Conservation (phyloP, 2,113 vertebrate species). For the Pituophis catenifer region DNA sequence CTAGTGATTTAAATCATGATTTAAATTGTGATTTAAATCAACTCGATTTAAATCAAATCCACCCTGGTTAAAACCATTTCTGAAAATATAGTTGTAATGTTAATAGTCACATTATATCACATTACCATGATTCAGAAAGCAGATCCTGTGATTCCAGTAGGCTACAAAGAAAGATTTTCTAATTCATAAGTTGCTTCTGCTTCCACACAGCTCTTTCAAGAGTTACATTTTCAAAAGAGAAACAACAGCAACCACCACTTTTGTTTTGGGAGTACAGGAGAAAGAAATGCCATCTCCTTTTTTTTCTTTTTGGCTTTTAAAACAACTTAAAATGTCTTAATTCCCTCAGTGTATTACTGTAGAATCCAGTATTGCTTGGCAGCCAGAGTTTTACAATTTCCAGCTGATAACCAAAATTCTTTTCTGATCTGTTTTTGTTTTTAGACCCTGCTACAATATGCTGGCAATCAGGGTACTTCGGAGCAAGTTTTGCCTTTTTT, state of each 20-base stretch:
- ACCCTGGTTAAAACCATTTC: neutral
- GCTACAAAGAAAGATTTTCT: neutral
- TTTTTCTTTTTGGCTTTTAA: neutral
- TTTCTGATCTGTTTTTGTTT: slow-evolving; percentile 49
- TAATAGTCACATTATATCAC: neutral
- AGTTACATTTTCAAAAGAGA: neutral
- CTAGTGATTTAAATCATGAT: no score
- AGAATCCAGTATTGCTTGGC: neutral
- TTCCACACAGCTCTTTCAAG: neutral
- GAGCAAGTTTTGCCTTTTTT: slow-evolving; percentile 89
- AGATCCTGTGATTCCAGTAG: neutral
- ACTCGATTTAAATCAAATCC: no score
- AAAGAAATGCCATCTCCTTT: neutral
- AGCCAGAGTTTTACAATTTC: neutral
- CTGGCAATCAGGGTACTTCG: slow-evolving; percentile 90
- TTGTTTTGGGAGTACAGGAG: neutral
- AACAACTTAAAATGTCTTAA: neutral
- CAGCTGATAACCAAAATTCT: slow-evolving; percentile 10
- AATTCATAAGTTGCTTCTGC: neutral
- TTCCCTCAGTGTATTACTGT: neutral
- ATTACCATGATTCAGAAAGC: neutral
- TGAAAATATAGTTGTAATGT: neutral
- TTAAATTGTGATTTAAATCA: no score
- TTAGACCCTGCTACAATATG: slow-evolving; percentile 90
- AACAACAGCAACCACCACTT: neutral